Evolutionary conservation across 2,888 invertebrate genomes (phyloP).

Genomic region (Cancer borealis): DNA sequence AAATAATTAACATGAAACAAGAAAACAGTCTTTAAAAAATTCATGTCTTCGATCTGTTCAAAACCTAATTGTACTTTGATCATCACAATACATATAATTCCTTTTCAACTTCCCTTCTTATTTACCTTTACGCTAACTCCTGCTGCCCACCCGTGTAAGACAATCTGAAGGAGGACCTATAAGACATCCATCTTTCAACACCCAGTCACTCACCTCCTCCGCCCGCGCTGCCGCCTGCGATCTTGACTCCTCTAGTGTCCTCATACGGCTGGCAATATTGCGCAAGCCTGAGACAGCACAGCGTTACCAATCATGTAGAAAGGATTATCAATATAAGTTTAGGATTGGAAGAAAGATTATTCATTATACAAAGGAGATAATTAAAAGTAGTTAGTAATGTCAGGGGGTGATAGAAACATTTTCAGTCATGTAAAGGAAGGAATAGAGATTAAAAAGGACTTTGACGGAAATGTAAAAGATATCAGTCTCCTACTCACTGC

Average conservation of each 20-base stretch:
- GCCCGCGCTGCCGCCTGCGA: conserved; percentile 66
- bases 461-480: not conserved
- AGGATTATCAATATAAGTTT: no score
- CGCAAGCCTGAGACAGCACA: conserved; percentile 50
- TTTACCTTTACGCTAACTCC: not conserved
- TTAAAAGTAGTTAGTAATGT: no score
- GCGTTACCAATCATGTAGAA: no score
- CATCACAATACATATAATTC: not conserved
- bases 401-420: no score
- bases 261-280: conserved; percentile 68
- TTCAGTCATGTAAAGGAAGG: not conserved
- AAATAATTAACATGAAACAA: not conserved
- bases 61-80: not conserved
- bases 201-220: conserved; percentile 59
- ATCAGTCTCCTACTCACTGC: conserved; percentile 82
- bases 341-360: no score
- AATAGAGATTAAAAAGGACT: not conserved
- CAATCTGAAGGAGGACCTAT: not conserved
- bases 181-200: not conserved
- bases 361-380: no score
- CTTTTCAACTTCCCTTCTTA: not conserved
- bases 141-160: not conserved
- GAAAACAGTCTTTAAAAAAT: not conserved
- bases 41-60: not conserved
- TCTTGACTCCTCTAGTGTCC: conserved; percentile 60